phyloP scores from a whole-genome alignment of 2,888 invertebrate genomes.

The Xanthorhoe spadicearia region DNA sequence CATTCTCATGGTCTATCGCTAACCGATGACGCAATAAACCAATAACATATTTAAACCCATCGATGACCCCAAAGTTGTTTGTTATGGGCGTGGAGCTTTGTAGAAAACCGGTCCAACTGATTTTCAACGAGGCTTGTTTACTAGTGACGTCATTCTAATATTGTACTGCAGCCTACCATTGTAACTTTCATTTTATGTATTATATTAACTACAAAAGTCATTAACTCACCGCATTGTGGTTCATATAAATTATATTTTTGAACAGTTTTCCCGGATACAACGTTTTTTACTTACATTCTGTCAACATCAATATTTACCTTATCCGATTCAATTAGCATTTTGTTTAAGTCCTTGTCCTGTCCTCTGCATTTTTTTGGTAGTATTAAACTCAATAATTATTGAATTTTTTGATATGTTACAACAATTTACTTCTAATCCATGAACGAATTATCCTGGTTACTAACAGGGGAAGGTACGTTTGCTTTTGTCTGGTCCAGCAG shows the following conservation, averaged over 20 bases:
- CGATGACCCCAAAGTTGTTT: constrained; percentile 40
- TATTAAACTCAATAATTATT: not conserved
- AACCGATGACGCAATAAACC: constrained; percentile 30
- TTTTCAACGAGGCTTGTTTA: constrained; percentile 43
- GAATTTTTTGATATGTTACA: not conserved
- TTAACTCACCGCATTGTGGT: not conserved
- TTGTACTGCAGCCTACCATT: constrained; percentile 2
- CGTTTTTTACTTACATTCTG: not conserved
- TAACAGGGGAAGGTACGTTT: no score
- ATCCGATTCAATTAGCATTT: not conserved
- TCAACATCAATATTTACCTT: not conserved
- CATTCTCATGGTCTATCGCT: constrained; percentile 20
- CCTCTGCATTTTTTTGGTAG: not conserved
- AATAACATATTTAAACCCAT: constrained; percentile 34
- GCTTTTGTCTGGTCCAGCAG: no score
- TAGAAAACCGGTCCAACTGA: constrained; percentile 47
- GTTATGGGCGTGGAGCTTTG: constrained; percentile 39
- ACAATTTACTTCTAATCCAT: no score
- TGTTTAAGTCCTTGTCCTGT: not conserved
- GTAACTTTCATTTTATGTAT: constrained; percentile 1
- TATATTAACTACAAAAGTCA: not conserved
- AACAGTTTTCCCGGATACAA: not conserved
- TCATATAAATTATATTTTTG: not conserved
- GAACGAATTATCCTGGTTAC: no score
- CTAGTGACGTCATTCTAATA: constrained; percentile 45